phyloP scores from a whole-genome alignment of 2,888 invertebrate genomes.

The Escarpia spicata region DNA sequence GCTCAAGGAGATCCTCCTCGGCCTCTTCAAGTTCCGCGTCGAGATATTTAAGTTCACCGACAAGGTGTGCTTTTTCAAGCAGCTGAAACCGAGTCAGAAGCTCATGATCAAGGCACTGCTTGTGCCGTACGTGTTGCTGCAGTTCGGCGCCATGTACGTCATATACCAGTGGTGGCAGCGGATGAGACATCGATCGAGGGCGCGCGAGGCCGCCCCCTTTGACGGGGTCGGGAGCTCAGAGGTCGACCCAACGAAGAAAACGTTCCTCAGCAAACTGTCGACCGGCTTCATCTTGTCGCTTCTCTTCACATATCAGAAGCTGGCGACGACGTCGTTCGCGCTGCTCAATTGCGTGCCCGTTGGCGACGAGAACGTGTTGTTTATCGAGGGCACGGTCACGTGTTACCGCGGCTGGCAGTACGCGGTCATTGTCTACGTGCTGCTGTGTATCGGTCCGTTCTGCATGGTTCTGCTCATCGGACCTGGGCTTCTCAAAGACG shows the following conservation, averaged over 20 bases:
- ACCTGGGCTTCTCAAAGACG: constrained; percentile 42
- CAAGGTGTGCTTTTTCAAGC: constrained; percentile 39
- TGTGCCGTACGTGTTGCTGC: constrained; percentile 39
- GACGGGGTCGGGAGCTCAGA: neutral
- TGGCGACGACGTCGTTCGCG: constrained; percentile 43
- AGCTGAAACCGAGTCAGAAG: constrained; percentile 33
- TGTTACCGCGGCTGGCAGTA: constrained; percentile 45
- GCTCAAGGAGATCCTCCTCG: constrained; percentile 37
- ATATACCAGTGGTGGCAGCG: constrained; percentile 31
- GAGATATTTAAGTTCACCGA: constrained; percentile 43
- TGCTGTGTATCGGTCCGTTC: constrained; percentile 42
- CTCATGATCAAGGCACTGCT: constrained; percentile 35
- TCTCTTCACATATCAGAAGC: constrained; percentile 44
- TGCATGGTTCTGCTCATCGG: constrained; percentile 43
- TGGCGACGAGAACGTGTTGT: constrained; percentile 37
- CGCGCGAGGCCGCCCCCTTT: neutral
- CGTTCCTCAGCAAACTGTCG: constrained; percentile 37
- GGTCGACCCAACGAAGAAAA: constrained; percentile 2
- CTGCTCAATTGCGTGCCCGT: constrained; percentile 45
- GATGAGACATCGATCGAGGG: neutral
- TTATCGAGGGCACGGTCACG: constrained; percentile 39
- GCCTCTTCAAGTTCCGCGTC: constrained; percentile 41
- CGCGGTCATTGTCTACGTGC: constrained; percentile 42
- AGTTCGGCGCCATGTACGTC: constrained; percentile 38
- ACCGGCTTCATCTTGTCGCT: constrained; percentile 44